These are phyloP conservation scores for Labeo rohita DNA, from an alignment of 2,113 vertebrate genomes.

Conservation along the genomic window DNA sequence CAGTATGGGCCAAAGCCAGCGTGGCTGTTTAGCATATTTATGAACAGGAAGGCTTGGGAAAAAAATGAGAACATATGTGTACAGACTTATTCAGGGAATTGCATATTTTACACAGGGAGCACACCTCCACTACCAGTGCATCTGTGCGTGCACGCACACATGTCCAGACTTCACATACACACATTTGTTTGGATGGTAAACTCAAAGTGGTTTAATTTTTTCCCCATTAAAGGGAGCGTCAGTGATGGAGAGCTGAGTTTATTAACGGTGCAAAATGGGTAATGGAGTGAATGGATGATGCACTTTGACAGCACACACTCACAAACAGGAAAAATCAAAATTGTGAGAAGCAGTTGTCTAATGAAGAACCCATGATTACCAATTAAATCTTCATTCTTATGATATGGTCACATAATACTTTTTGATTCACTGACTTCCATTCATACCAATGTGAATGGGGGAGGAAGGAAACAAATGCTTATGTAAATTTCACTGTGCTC, in stretches of 20 bases:
- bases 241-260: slow-evolving; percentile 10
- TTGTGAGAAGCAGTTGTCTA: not conserved
- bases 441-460: not conserved
- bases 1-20: slow-evolving; percentile 61
- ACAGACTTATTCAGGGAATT: slow-evolving; percentile 10
- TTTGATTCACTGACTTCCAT: not conserved
- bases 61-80: slow-evolving; percentile 23
- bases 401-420: not conserved
- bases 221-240: slow-evolving; percentile 34
- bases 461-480: too few species aligned
- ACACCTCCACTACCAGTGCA: not conserved
- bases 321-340: not conserved
- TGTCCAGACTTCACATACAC: slow-evolving; percentile 36
- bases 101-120: not conserved
- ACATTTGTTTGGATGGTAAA: slow-evolving; percentile 22
- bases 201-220: slow-evolving; percentile 11
- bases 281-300: slow-evolving; percentile 32
- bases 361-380: not conserved
- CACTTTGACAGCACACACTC: slow-evolving; percentile 41
- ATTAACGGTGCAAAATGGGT: slow-evolving; percentile 36
- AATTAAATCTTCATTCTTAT: not conserved
- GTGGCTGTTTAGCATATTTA: slow-evolving; percentile 72
- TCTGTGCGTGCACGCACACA: slow-evolving; percentile 30
- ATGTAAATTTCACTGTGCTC: too few species aligned
- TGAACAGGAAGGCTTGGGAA: slow-evolving; percentile 47